Conservation (phyloP, 2,113 vertebrate species). For the Miniopterus natalensis region DNA sequence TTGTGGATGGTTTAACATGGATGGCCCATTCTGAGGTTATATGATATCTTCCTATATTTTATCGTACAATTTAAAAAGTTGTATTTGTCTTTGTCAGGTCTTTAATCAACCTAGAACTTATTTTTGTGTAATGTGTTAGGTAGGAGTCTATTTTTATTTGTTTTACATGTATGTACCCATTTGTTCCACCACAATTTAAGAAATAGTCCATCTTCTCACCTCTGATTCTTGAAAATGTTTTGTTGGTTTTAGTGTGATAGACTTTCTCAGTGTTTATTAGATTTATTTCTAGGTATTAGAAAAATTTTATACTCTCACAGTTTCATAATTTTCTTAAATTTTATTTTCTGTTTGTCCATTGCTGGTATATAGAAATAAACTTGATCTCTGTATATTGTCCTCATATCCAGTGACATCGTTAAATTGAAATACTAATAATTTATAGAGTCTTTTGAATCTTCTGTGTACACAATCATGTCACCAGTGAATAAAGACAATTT, state of each 20-base stretch:
- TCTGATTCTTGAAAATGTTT: neutral
- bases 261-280: neutral
- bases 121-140: neutral
- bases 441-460: neutral
- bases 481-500: slow-evolving; percentile 8
- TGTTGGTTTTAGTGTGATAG: neutral
- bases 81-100: neutral
- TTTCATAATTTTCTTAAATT: slow-evolving; percentile 31
- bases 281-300: neutral
- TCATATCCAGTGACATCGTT: neutral
- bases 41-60: neutral
- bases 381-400: neutral
- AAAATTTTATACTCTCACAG: neutral
- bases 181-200: neutral
- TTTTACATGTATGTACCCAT: neutral
- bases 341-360: slow-evolving; percentile 13
- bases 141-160: neutral
- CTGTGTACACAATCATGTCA: neutral
- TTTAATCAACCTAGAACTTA: neutral
- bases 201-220: neutral
- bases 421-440: neutral
- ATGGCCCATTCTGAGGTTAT: neutral
- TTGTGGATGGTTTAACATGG: neutral
- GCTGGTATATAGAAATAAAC: slow-evolving; percentile 16
- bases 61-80: neutral